phyloP scores from a whole-genome alignment of 2,888 invertebrate genomes.

The Fragum sueziense region DNA sequence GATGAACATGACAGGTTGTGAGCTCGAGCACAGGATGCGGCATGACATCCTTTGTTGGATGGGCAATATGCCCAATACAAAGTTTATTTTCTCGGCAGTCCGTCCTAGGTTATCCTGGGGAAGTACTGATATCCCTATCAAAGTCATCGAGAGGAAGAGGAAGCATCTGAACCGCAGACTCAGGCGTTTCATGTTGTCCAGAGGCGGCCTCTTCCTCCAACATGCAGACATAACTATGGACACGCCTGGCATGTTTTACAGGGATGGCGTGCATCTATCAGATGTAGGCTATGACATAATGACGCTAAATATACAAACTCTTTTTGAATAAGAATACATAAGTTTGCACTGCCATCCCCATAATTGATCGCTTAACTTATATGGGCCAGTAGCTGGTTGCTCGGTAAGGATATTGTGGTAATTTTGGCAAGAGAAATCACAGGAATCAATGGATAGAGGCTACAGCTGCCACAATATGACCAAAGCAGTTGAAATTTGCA shows the following conservation, averaged over 20 bases:
- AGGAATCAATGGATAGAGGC: too few species aligned
- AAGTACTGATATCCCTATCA: neutral
- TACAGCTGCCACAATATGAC: too few species aligned
- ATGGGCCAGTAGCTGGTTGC: too few species aligned
- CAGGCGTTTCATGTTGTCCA: neutral
- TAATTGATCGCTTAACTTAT: too few species aligned
- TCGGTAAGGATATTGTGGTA: too few species aligned
- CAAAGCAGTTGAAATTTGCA: too few species aligned
- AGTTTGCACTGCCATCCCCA: too few species aligned
- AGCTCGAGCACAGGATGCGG: neutral
- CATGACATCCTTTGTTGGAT: neutral
- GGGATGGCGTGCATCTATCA: constrained; percentile 2
- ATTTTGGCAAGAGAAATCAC: too few species aligned
- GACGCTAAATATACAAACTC: neutral
- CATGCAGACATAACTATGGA: neutral
- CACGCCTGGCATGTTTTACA: neutral
- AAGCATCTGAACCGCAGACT: neutral
- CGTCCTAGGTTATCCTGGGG: neutral
- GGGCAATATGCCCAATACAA: neutral
- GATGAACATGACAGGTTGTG: neutral
- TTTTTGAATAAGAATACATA: neutral
- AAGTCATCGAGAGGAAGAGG: neutral
- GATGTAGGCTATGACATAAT: constrained; percentile 7
- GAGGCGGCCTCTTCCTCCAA: neutral
- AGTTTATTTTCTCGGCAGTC: neutral